phyloP scores from a whole-genome alignment of 2,797 vertebrate genomes.

The Cossypha heuglini region DNA sequence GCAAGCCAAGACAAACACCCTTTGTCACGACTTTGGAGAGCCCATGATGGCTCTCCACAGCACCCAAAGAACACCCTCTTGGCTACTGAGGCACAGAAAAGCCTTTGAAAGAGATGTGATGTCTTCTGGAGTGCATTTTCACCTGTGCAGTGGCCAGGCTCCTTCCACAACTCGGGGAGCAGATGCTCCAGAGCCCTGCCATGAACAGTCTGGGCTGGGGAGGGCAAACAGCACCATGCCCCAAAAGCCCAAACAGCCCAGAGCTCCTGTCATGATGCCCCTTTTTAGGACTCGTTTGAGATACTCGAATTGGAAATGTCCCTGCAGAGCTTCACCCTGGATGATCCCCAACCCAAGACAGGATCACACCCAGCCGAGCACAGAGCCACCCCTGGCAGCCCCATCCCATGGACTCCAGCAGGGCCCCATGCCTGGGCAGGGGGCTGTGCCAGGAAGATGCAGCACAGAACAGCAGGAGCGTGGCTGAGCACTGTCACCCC shows the following conservation, averaged over 20 bases:
- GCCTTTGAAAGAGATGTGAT: neutral
- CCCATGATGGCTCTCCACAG: fast-evolving
- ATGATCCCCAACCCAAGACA: fast-evolving
- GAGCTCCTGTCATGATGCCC: fast-evolving
- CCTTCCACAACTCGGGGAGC: neutral
- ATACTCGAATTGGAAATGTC: fast-evolving
- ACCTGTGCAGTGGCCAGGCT: neutral
- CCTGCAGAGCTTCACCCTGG: neutral
- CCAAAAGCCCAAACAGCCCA: fast-evolving
- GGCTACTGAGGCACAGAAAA: neutral
- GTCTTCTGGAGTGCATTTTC: neutral
- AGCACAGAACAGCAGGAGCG: neutral
- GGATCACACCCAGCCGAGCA: fast-evolving
- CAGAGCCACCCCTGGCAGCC: neutral
- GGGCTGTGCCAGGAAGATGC: too few species aligned
- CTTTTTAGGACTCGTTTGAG: neutral
- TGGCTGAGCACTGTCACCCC: neutral
- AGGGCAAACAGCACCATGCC: neutral
- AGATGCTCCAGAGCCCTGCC: neutral
- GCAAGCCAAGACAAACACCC: neutral
- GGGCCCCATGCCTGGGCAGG: too few species aligned
- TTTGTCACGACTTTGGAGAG: neutral
- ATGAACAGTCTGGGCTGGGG: neutral
- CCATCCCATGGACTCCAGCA: fast-evolving
- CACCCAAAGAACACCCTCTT: neutral